Percentiles rank a stretch among this genome's conserved stretches.
phyloP scores from a whole-genome alignment of 1,140 invertebrate species.

The Meloidogyne exigua region DNA sequence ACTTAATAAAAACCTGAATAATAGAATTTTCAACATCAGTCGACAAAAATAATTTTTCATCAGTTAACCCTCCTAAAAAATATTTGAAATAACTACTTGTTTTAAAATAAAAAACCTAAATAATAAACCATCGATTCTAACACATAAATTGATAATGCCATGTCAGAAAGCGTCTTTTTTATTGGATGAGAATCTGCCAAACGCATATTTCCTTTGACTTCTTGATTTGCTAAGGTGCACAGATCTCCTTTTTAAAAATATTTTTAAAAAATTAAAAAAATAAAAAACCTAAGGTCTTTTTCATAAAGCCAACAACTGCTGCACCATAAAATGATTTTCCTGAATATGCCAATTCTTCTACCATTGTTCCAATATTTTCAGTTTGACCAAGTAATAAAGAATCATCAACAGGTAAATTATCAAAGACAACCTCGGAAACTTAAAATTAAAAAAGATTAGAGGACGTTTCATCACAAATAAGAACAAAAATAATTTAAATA shows the following conservation, averaged over 20 bases:
- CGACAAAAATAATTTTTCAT: conserved; percentile 52
- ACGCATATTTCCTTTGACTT: conserved; percentile 33
- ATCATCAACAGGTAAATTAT: conserved; percentile 36
- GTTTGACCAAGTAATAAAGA: conserved; percentile 30
- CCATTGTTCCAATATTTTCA: conserved; percentile 29
- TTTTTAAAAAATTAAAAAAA: not conserved
- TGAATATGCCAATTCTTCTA: conserved; percentile 29
- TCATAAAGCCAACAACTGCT: conserved; percentile 49
- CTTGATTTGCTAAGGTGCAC: conserved; percentile 27
- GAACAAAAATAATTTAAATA: conserved; percentile 15
- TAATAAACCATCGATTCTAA: conserved; percentile 58
- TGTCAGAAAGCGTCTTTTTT: conserved; percentile 45
- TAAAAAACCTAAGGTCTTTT: conserved; percentile 43
- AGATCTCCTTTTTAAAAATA: conserved; percentile 38
- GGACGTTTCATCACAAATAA: not conserved
- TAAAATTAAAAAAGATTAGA: conserved; percentile 20
- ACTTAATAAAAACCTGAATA: conserved; percentile 45
- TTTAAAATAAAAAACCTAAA: conserved; percentile 27
- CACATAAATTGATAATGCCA: conserved; percentile 51
- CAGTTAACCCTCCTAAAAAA: conserved; percentile 43
- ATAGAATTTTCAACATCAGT: conserved; percentile 59
- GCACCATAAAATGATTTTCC: conserved; percentile 42
- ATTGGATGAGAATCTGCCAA: conserved; percentile 47
- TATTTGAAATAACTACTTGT: not conserved
- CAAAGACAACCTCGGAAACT: conserved; percentile 50